These are phyloP conservation scores for Drosophila anomelani DNA, from an alignment of 2,888 invertebrate species.

Conservation along the genomic window DNA sequence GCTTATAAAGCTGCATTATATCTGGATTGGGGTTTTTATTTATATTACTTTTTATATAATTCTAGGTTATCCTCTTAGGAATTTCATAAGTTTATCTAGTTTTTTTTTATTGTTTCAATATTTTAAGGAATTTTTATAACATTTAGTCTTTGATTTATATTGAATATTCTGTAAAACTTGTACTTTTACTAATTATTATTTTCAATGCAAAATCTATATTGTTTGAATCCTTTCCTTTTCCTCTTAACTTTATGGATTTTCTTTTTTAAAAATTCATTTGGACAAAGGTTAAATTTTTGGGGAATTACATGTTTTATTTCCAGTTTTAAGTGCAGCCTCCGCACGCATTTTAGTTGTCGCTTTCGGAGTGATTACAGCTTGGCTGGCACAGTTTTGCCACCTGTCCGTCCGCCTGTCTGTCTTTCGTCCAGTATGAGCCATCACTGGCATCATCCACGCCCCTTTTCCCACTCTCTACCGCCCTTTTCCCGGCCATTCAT, in stretches of 20 bases:
- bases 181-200: too few species aligned
- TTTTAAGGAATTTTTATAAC: too few species aligned
- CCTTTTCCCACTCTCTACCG: background rate
- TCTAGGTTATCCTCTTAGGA: too few species aligned
- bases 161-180: too few species aligned
- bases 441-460: slow-evolving; percentile 22
- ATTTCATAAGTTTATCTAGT: too few species aligned
- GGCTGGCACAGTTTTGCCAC: slow-evolving; percentile 31
- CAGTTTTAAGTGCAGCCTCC: slow-evolving; percentile 23
- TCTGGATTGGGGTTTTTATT: background rate
- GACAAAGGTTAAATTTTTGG: background rate
- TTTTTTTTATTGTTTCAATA: too few species aligned
- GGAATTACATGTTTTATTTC: background rate
- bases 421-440: slow-evolving; percentile 16
- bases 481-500: slow-evolving; percentile 35
- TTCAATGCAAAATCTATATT: too few species aligned
- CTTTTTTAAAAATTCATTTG: background rate
- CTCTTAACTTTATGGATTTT: too few species aligned
- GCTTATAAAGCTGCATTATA: background rate
- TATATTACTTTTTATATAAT: too few species aligned
- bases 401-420: slow-evolving; percentile 11
- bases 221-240: background rate
- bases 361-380: slow-evolving; percentile 20
- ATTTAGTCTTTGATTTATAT: too few species aligned
- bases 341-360: slow-evolving; percentile 24